Evolutionary conservation across 2,888 invertebrate species (phyloP).

Genomic region (Auanema sp.): DNA sequence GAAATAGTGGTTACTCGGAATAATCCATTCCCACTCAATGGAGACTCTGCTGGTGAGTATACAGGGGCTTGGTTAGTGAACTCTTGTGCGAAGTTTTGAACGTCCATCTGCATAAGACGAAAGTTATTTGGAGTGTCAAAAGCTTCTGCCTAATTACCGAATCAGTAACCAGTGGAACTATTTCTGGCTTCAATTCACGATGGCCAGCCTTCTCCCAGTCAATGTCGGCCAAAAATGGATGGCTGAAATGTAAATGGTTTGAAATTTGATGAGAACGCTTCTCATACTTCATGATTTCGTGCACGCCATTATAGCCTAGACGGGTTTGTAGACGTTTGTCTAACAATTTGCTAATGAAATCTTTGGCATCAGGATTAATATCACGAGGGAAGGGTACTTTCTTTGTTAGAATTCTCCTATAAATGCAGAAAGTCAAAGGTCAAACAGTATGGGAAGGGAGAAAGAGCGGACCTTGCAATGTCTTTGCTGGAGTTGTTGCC

Average conservation of each 20-base stretch:
- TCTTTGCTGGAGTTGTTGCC: slow-evolving; percentile 90
- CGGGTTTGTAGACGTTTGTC: slow-evolving; percentile 86
- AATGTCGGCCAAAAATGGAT: slow-evolving; percentile 69
- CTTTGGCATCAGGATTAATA: slow-evolving; percentile 75
- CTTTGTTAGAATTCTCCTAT: slow-evolving; percentile 80
- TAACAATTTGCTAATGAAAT: slow-evolving; percentile 80
- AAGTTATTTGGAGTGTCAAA: background rate
- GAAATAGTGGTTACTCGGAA: slow-evolving; percentile 39
- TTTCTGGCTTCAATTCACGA: slow-evolving; percentile 82
- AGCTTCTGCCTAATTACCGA: slow-evolving; percentile 1
- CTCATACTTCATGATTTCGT: slow-evolving; percentile 76
- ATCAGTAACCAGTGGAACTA: slow-evolving; percentile 73
- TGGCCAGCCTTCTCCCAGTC: slow-evolving; percentile 82
- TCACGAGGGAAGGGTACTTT: slow-evolving; percentile 85
- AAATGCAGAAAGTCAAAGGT: slow-evolving; percentile 22
- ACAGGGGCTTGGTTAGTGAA: slow-evolving; percentile 89
- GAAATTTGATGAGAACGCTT: background rate
- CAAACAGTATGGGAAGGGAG: background rate
- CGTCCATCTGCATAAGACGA: slow-evolving; percentile 75
- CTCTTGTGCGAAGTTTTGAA: slow-evolving; percentile 93
- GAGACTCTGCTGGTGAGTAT: slow-evolving; percentile 87
- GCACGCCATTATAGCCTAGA: slow-evolving; percentile 84
- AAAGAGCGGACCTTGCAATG: slow-evolving; percentile 76
- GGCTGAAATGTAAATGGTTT: slow-evolving; percentile 13
- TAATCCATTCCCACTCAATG: slow-evolving; percentile 68